A percentile compares a stretch with the other conserved stretches of the same genome.
Conservation (phyloP, 2,113 vertebrate genomes). For the Pelecanoides urinatrix region DNA sequence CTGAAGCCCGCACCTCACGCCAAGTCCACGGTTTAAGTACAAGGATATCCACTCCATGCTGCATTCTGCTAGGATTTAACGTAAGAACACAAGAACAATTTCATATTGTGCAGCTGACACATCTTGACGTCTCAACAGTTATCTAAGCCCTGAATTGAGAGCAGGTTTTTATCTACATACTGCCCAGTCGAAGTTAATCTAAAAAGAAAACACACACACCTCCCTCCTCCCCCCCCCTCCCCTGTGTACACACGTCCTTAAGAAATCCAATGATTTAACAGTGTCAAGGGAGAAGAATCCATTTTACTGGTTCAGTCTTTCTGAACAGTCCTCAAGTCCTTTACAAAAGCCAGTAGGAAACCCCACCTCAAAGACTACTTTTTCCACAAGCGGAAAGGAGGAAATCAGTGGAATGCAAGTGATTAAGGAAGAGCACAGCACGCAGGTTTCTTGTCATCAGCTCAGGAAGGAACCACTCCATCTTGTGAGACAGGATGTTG, state of each 20-base stretch:
- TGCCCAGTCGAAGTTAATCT: not conserved
- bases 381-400: not conserved
- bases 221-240: too few species aligned
- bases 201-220: not conserved
- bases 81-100: not conserved
- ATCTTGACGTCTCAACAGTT: not conserved
- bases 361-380: not conserved
- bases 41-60: not conserved
- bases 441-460: not conserved
- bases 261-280: not conserved
- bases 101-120: not conserved
- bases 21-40: accelerated
- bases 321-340: not conserved
- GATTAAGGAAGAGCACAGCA: not conserved
- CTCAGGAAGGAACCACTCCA: not conserved
- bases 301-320: not conserved
- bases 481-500: not conserved
- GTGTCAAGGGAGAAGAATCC: not conserved
- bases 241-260: not conserved
- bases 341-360: not conserved
- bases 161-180: not conserved
- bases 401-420: not conserved
- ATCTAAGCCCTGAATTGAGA: not conserved
- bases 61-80: not conserved
- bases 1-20: accelerated